phyloP scores from a whole-genome alignment of 2,113 vertebrate species.

The Oophaga pumilio region DNA sequence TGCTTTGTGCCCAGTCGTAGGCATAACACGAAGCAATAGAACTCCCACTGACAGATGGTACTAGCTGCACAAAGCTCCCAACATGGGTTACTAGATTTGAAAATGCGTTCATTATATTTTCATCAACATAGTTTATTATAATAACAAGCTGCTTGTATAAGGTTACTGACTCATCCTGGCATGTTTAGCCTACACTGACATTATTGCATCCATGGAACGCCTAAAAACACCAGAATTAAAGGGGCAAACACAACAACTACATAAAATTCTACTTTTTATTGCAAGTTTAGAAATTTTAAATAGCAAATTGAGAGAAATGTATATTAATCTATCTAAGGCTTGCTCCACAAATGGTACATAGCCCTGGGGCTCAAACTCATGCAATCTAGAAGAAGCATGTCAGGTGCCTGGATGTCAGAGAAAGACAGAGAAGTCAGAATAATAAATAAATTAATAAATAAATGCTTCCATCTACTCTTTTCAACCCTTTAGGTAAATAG shows the following conservation, averaged over 20 bases:
- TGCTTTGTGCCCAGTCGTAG: conserved; percentile 16
- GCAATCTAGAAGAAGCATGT: too few species aligned
- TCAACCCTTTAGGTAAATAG: too few species aligned
- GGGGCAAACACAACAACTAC: background rate
- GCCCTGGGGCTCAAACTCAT: too few species aligned
- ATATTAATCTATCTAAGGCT: too few species aligned
- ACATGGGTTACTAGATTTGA: conserved; percentile 17
- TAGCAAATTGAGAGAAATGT: background rate
- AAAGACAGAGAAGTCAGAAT: too few species aligned
- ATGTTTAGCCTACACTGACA: conserved; percentile 10
- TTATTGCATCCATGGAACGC: background rate
- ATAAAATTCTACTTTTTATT: too few species aligned
- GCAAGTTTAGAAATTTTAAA: background rate
- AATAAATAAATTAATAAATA: too few species aligned
- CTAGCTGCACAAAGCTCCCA: conserved; percentile 15
- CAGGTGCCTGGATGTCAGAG: too few species aligned
- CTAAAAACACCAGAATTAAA: background rate
- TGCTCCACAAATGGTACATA: too few species aligned
- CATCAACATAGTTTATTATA: conserved; percentile 4
- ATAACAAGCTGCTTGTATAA: conserved; percentile 20
- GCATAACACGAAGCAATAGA: conserved; percentile 17
- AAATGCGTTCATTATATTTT: conserved; percentile 32
- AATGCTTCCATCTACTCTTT: too few species aligned
- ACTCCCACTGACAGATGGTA: conserved; percentile 32
- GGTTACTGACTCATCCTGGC: background rate